These are phyloP conservation scores for Pantherophis alleghaniensis DNA, from an alignment of 2,797 vertebrate species.

Conservation along the genomic window DNA sequence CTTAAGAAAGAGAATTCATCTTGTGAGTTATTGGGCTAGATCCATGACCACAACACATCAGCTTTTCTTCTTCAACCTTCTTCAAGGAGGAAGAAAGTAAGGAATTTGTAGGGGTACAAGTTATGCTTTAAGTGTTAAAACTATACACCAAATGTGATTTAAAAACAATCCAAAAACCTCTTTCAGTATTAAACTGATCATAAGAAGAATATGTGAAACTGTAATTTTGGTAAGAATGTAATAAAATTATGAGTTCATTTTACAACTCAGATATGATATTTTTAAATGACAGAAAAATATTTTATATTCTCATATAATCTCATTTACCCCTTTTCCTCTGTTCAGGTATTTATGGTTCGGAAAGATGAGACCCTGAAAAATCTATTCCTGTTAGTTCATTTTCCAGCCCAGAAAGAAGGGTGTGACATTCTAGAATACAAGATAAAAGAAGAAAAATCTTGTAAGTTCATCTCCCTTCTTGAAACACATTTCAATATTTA, in stretches of 20 bases:
- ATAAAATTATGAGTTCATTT: background rate
- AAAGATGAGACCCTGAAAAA: conserved; percentile 67
- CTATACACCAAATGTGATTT: background rate
- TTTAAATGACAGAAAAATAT: background rate
- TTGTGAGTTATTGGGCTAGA: no score
- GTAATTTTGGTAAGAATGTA: background rate
- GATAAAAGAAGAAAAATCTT: conserved; percentile 85
- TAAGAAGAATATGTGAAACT: background rate
- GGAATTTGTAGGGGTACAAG: background rate
- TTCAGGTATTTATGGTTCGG: conserved; percentile 80
- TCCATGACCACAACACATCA: background rate
- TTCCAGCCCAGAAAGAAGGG: conserved; percentile 65
- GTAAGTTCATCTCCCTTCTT: conserved; percentile 70
- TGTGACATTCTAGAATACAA: conserved; percentile 71
- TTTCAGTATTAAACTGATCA: background rate
- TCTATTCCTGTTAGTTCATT: conserved; percentile 78
- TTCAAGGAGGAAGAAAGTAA: background rate
- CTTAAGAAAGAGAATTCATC: no score
- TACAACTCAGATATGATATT: background rate
- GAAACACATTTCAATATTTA: background rate
- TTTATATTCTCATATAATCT: background rate
- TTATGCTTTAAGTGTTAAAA: background rate
- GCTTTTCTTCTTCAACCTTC: background rate
- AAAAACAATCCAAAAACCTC: background rate
- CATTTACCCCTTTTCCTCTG: conserved; percentile 18